Base-by-base conservation (phyloP, 2,888 invertebrate species). In the Platynereis dumerilii region DNA sequence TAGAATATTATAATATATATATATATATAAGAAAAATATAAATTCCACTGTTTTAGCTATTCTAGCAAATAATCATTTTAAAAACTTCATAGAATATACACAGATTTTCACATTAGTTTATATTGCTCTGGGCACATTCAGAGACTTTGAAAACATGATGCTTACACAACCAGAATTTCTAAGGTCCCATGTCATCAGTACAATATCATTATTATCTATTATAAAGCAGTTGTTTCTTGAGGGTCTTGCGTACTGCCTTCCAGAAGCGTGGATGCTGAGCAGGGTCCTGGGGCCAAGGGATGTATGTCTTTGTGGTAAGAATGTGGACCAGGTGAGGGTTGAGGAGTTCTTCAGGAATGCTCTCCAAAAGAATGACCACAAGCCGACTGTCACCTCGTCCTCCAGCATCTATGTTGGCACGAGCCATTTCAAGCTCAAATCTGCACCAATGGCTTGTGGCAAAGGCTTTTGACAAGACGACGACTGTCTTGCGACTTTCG, bases 371-470 rank as follows among this genome's bases (percentile, higher is more conserved):
- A 17, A 55, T 26, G 22, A 24, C 3, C 2, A 55, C 26, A 20
- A 55, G 24, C 27, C 24, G 22, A 26, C 24, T 24, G 7, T 34
- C 12, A 7, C 34, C 34, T 7, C 12, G 34, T 34, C 34, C 34
- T 3, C 24, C 55, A 24, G n/a, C 55, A 22, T 15, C 17, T 27
- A 55, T 12, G 10, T 24, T 55, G 24, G 7, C 7, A 7, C 24
- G 55, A 3, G 55, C 55, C 55, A 55, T 42, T 72, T 89, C 88
- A 88, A 90, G 88, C 80, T 91, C 91, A 71, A 90, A 90, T 74
- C 90, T 89, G 74, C 91, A 91, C 91, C 91, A 91, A 69, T 90
- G 89, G 71, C 90, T 90, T 10, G 87, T 82, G 10, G 90, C 80
- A 78, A 90, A 91, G 70, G 86, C 84, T 48, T 87, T 85, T 0